phyloP scores from a whole-genome alignment of 2,113 vertebrate genomes.

The Amblyornis subalaris region DNA sequence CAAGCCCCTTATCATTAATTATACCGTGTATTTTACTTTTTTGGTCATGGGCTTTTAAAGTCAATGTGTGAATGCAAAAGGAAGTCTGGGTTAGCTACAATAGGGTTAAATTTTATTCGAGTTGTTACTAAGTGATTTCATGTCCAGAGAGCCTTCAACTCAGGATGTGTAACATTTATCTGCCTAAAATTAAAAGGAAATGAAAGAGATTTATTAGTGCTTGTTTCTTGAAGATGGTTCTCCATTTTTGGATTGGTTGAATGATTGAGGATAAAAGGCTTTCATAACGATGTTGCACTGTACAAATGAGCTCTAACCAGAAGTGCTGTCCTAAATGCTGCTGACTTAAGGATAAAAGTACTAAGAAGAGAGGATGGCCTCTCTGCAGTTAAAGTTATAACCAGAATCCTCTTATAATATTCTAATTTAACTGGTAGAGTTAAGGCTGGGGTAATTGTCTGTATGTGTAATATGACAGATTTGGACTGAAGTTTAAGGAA shows the following conservation, averaged over 20 bases:
- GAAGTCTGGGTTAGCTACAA: neutral
- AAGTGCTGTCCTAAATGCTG: constrained; percentile 47
- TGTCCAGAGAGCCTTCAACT: constrained; percentile 22
- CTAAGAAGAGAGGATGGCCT: neutral
- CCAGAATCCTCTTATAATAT: neutral
- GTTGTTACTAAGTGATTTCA: constrained; percentile 4
- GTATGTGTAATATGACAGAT: neutral
- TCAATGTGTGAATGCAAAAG: neutral
- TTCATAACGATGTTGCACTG: constrained; percentile 20
- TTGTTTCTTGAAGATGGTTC: constrained; percentile 54
- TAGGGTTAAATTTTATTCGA: constrained; percentile 37
- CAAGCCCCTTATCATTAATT: neutral
- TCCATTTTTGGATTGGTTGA: constrained; percentile 11
- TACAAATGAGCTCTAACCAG: constrained; percentile 45
- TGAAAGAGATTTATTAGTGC: constrained; percentile 56
- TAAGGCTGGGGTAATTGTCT: neutral
- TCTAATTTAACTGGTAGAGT: neutral
- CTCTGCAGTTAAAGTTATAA: neutral
- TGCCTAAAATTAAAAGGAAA: constrained; percentile 64
- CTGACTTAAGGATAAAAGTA: constrained; percentile 47
- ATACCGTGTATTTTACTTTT: neutral
- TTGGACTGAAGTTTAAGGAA: neutral
- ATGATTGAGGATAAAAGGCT: constrained; percentile 56
- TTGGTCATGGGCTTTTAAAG: neutral
- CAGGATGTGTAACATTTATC: constrained; percentile 43